Evolutionary conservation across 2,797 vertebrate genomes (phyloP).

Genomic region (Argentina silus): DNA sequence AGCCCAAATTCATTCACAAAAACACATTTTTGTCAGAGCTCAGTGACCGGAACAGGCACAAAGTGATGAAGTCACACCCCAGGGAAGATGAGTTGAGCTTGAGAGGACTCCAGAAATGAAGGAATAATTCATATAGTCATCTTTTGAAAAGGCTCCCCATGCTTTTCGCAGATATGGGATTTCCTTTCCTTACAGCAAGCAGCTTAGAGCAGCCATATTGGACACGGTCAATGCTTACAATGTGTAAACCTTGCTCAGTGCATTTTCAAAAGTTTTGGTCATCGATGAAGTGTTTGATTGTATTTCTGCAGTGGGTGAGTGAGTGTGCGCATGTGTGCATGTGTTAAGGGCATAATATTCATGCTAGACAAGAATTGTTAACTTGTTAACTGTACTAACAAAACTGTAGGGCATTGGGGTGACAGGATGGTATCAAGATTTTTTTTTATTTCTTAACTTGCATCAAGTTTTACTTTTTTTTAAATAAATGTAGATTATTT

Average conservation of each 20-base stretch:
- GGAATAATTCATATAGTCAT: constrained; percentile 44
- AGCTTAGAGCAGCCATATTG: constrained; percentile 32
- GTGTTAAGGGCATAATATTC: constrained; percentile 38
- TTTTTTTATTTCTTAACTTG: constrained; percentile 97
- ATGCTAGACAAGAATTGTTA: constrained; percentile 48
- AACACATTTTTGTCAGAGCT: constrained; percentile 33
- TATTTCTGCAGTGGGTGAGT: constrained; percentile 62
- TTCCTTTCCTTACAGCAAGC: constrained; percentile 45
- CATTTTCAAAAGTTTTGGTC: constrained; percentile 45
- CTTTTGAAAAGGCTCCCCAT: constrained; percentile 18
- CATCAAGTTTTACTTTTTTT: constrained; percentile 95
- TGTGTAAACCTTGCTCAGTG: constrained; percentile 27
- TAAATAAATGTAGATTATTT: constrained; percentile 90
- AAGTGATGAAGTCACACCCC: constrained; percentile 27
- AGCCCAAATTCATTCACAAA: constrained; percentile 30
- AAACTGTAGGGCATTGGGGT: constrained; percentile 78
- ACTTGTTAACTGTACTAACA: constrained; percentile 66
- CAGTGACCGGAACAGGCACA: constrained; percentile 38
- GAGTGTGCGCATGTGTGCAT: constrained; percentile 26
- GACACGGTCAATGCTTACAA: constrained; percentile 33
- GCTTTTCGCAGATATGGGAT: constrained; percentile 39
- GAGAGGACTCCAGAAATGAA: constrained; percentile 35
- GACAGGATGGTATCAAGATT: constrained; percentile 82
- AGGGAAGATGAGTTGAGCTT: constrained; percentile 35
- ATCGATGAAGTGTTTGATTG: constrained; percentile 39